These are phyloP conservation scores for Drosophila rufa DNA, from an alignment of 1,140 invertebrate genomes.

Conservation along the genomic window DNA sequence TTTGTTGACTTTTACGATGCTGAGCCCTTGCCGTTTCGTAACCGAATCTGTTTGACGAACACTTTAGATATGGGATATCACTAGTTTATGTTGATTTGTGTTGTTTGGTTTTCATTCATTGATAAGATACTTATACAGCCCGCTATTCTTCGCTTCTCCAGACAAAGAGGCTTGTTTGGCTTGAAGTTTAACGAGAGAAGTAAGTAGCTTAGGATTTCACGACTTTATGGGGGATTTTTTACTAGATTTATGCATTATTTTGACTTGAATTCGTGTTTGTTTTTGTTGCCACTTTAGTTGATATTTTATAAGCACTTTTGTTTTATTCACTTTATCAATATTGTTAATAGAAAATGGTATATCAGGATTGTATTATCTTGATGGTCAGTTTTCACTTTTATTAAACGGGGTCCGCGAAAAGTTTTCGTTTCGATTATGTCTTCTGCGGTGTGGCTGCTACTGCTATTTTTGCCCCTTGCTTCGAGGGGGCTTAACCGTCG, in stretches of 20 bases:
- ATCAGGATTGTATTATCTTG: background rate
- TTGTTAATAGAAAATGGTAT: background rate
- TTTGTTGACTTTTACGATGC: slow-evolving; percentile 68
- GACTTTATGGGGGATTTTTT: slow-evolving; percentile 40
- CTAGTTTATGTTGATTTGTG: slow-evolving; percentile 77
- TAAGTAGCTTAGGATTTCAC: slow-evolving; percentile 74
- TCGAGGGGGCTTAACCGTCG: slow-evolving; percentile 46
- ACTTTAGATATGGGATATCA: slow-evolving; percentile 69
- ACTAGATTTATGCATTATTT: slow-evolving; percentile 25
- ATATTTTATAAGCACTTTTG: slow-evolving; percentile 23
- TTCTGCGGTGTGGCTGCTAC: slow-evolving; percentile 23
- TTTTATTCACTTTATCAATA: slow-evolving; percentile 3
- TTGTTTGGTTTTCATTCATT: slow-evolving; percentile 43
- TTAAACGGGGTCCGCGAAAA: slow-evolving; percentile 11
- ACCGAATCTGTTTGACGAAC: slow-evolving; percentile 64
- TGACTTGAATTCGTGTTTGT: slow-evolving; percentile 42
- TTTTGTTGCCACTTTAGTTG: slow-evolving; percentile 43
- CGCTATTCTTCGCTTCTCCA: slow-evolving; percentile 28
- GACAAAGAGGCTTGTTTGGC: slow-evolving; percentile 27
- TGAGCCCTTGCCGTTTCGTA: slow-evolving; percentile 58
- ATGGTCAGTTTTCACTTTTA: slow-evolving; percentile 21
- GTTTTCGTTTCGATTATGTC: slow-evolving; percentile 15
- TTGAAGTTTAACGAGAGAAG: slow-evolving; percentile 49
- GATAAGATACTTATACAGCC: slow-evolving; percentile 30
- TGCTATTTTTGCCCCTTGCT: slow-evolving; percentile 19